Conservation (phyloP, 1,140 invertebrate species). For the Heliothis subflexa region DNA sequence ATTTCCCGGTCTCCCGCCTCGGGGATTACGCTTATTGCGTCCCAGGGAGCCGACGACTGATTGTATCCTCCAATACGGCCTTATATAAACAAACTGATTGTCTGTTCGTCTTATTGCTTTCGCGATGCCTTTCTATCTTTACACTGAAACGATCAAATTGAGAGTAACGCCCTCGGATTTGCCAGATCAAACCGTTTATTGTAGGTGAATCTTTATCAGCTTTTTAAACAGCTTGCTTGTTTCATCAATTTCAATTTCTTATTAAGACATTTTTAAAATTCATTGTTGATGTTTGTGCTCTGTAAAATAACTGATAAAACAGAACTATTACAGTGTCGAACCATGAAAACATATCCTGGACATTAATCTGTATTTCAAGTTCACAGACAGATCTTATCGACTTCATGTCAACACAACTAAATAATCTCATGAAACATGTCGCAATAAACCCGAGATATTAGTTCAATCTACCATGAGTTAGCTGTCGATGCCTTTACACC, state of each 20-base stretch:
- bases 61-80: slow-evolving; percentile 69
- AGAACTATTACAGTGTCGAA: background rate
- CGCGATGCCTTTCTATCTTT: slow-evolving; percentile 69
- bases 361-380: slow-evolving; percentile 52
- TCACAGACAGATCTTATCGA: slow-evolving; percentile 54
- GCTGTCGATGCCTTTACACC: background rate
- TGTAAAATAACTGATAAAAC: background rate
- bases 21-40: slow-evolving; percentile 80
- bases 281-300: background rate
- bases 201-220: slow-evolving; percentile 18
- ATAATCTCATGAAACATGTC: slow-evolving; percentile 49
- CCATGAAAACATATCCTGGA: background rate
- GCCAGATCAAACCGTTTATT: slow-evolving; percentile 51
- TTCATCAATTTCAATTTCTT: background rate
- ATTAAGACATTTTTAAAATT: background rate
- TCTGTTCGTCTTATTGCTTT: slow-evolving; percentile 77
- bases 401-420: slow-evolving; percentile 38
- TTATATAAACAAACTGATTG: slow-evolving; percentile 79
- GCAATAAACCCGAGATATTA: slow-evolving; percentile 27
- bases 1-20: slow-evolving; percentile 56
- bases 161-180: slow-evolving; percentile 61
- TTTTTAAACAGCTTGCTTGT: background rate
- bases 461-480: slow-evolving; percentile 14
- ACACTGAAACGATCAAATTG: slow-evolving; percentile 60
- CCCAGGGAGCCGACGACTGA: slow-evolving; percentile 66